Evolutionary conservation across 2,797 vertebrate genomes (phyloP), one percentile per base, ranked within the genome.

Genomic region (Ctenochaetus hawaiiensis): DNA sequence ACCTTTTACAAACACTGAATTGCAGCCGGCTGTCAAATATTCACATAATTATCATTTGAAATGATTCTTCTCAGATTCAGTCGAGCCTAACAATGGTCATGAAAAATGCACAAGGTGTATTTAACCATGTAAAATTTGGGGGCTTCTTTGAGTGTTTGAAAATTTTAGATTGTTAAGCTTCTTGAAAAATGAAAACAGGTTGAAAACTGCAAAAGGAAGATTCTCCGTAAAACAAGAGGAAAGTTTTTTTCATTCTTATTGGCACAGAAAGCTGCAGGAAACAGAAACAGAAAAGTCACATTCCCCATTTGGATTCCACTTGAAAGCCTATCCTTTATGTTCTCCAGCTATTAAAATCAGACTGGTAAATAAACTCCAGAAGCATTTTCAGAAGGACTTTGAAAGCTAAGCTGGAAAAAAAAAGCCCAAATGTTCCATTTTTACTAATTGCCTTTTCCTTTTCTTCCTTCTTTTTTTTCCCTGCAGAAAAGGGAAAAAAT

Each of bases 351-450:
- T 84, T 87, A 83, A 89, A 86, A 80, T 80, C 73, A 77, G 69
- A 78, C 65, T 18, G 76, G 61, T 74, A 85, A 87, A 92, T 87
- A 90, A 84, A 90, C 86, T 77, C 87, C 83, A 89, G 85, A 87
- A 84, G 82, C 69, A 69, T 87, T 86, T 82, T 68, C 75, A 58
- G 72, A 52, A 75, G 82, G 77, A 85, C 79, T 89, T 79, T 62
- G 44, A 87, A 72, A 78, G 74, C 20, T 13, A 23, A 72, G 59
- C 39, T 60, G 9, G 67, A 47, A 13, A 26, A 47, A 26, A 51
- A 52, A 41, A 68, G 26, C 14, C 26, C 6, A 45, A 65, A 56
- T 37, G 76, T 81, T 76, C 68, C 13, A 64, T 30, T 74, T 84
- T 78, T 69, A 76, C n/a, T 43, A 56, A 23, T 30, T 30, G 26